Evolutionary conservation across 2,888 invertebrate species (phyloP).

Genomic region (Orchesella flavescens): DNA sequence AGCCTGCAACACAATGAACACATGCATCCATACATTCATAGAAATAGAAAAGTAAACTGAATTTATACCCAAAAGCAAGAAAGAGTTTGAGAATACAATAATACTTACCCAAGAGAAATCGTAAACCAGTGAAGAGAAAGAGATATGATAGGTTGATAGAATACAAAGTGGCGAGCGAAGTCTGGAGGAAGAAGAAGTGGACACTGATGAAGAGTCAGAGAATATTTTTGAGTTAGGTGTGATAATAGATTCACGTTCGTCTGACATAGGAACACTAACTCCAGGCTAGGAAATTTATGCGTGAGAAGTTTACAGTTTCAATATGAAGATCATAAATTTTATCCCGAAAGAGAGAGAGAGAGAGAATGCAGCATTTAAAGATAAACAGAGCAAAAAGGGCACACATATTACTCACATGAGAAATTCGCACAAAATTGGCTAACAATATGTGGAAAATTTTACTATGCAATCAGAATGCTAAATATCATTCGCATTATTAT

Average conservation of each 20-base stretch:
- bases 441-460: background rate
- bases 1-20: too few species aligned
- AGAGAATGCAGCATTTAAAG: conserved; percentile 34
- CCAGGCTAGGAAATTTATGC: conserved; percentile 61
- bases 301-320: conserved; percentile 23
- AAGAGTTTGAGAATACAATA: conserved; percentile 15
- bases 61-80: background rate
- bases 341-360: conserved; percentile 24
- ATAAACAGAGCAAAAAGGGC: conserved; percentile 48
- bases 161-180: conserved; percentile 47
- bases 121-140: conserved; percentile 53
- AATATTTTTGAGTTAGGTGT: conserved; percentile 68
- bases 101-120: conserved; percentile 58
- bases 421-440: background rate
- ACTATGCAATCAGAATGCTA: background rate
- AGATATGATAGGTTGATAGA: conserved; percentile 46
- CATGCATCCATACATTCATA: too few species aligned
- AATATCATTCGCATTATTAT: too few species aligned
- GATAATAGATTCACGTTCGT: conserved; percentile 67
- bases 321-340: background rate
- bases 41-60: too few species aligned
- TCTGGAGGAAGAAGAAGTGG: conserved; percentile 58
- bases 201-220: conserved; percentile 55
- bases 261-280: conserved; percentile 70
- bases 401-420: conserved; percentile 14